Base-by-base conservation (phyloP, 2,888 invertebrate species). In the Automeris io region DNA sequence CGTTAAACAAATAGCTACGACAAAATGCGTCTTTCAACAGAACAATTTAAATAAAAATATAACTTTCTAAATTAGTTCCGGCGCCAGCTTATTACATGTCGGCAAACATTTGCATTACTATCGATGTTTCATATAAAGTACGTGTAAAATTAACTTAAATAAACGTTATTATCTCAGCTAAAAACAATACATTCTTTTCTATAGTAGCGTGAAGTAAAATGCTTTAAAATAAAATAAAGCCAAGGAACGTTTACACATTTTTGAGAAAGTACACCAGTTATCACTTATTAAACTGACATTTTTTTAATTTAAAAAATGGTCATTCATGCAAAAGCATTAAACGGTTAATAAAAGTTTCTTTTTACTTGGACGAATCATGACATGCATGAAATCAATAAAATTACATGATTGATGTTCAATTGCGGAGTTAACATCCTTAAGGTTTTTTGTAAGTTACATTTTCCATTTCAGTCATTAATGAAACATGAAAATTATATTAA, bases 1-100 rank as follows among this genome's bases (percentile, higher is more conserved):
- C 58, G 53, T 54, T 57, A 54, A 56, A 64, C 57, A 64, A 62
- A 63, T 58, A 57, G 54, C 55, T 51, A 41, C 42, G 52, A 46
- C 47, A 50, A 54, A 61, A 54, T 36, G 40, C 41, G 34, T 51
- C 51, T 61, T 57, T 55, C 48, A 48, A 48, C 50, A 45, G 48
- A 60, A 57, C 57, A 51, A 48, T 54, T 57, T 54, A 53, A 46
- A 51, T 50, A 60, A 51, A 56, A 58, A 54, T 60, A 59, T 55
- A 54, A 59, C 59, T 62, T 57, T 63, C 52, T 56, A 57, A 57
- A 56, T 60, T 51, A 55, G 50, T 46, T 44, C 45, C 45, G 56
- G 62, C 54, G 53, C 53, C 54, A 24, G 36, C 31, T 18, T 36
- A 39, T 34, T 26, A 26, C 18, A 18, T 37, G 49, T 48, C 51